Evolutionary conservation across 2,888 invertebrate genomes (phyloP).

Genomic region (Dynastes hyllus): DNA sequence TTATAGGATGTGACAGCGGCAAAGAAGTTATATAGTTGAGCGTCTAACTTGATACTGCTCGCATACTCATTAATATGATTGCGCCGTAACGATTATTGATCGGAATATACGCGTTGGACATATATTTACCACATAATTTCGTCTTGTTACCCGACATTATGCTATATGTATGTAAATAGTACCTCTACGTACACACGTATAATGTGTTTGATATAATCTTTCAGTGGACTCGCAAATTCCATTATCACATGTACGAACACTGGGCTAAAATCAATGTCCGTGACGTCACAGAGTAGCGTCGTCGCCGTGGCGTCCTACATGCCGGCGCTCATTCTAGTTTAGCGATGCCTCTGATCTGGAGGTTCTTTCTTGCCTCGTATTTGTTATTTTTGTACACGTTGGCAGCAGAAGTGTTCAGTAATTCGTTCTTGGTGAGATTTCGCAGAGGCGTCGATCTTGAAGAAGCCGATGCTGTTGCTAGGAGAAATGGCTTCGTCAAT

Average conservation of each 20-base stretch:
- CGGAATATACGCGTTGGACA: not conserved
- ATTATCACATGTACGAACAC: constrained; percentile 53
- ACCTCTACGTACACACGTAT: not conserved
- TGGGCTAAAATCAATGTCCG: constrained; percentile 60
- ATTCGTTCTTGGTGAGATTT: constrained; percentile 95
- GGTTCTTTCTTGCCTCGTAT: constrained; percentile 62
- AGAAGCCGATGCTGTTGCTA: constrained; percentile 87
- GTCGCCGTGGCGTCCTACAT: constrained; percentile 56
- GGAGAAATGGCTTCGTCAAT: constrained; percentile 93
- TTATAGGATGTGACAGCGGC: not conserved
- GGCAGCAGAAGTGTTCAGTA: constrained; percentile 89
- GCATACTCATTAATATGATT: not conserved
- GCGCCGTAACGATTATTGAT: not conserved
- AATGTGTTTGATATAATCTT: not conserved
- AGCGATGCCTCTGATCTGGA: constrained; percentile 69
- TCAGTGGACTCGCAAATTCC: constrained; percentile 50
- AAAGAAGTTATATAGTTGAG: not conserved
- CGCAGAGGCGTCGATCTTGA: constrained; percentile 84
- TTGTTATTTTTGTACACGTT: constrained; percentile 60
- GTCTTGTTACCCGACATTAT: constrained; percentile 13
- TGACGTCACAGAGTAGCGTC: constrained; percentile 61
- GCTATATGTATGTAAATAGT: not conserved
- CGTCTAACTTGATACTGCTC: not conserved
- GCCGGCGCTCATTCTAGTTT: constrained; percentile 56
- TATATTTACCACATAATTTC: not conserved